Evolutionary conservation across 2,113 vertebrate genomes (phyloP).

Genomic region (Salvelinus fontinalis): DNA sequence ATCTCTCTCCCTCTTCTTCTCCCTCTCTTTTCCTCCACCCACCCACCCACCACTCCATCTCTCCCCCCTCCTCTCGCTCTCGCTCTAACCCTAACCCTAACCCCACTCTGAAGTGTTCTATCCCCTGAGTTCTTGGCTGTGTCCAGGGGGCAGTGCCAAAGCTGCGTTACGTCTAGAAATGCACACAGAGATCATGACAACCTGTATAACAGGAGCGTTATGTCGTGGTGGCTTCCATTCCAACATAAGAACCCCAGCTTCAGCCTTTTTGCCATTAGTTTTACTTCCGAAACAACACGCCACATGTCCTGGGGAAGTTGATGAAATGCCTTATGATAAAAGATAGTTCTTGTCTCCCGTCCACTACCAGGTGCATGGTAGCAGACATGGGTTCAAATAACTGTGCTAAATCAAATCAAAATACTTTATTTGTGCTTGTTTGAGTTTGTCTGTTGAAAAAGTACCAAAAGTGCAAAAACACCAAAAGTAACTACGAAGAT

Average conservation of each 20-base stretch:
- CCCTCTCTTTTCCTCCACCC: no score
- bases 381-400: no score
- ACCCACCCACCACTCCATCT: no score
- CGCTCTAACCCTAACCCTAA: neutral
- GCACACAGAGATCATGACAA: slow-evolving; percentile 53
- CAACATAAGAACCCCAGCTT: slow-evolving; percentile 3
- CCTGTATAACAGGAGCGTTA: slow-evolving; percentile 58
- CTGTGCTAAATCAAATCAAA: no score
- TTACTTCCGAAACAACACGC: slow-evolving; percentile 50
- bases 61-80: neutral
- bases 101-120: slow-evolving; percentile 23
- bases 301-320: slow-evolving; percentile 29
- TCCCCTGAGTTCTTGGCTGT: slow-evolving; percentile 28
- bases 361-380: neutral
- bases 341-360: slow-evolving; percentile 16
- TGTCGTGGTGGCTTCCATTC: slow-evolving; percentile 45
- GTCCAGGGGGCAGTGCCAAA: slow-evolving; percentile 42
- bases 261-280: slow-evolving; percentile 18
- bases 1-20: no score
- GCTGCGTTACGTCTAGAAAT: slow-evolving; percentile 53
- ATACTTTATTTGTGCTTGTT: no score
- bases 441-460: no score
- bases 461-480: no score
- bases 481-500: no score
- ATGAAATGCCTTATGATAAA: slow-evolving; percentile 30